Base-by-base conservation (phyloP, 1,140 invertebrate species). In the Rhizoglyphus robini region DNA sequence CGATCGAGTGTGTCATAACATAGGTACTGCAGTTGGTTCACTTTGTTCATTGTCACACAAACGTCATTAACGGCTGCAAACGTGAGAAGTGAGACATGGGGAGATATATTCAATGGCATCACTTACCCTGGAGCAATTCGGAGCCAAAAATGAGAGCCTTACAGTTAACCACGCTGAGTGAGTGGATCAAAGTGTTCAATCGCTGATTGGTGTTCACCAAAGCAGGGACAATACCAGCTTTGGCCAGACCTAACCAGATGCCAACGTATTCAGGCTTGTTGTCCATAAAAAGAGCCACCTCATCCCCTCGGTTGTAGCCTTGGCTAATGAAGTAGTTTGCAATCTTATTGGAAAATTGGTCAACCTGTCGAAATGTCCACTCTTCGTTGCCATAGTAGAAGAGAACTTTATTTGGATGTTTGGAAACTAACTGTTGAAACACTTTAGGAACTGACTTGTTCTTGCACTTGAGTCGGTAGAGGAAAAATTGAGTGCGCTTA, bases 201-300 rank as follows among this genome's bases (percentile, higher is more conserved):
- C 70, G 46, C 31, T 72, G 66, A 67, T 75, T 73, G 15, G 69
- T 68, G 61, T 75, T 75, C 41, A 75, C 69, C 36, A 75, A 68
- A 31, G 74, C 74, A 8, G 74, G 67, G 31, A 75, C 68, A 4
- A 74, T 61, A 29, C 74, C 74, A 25, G 74, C 73, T 59, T 73
- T 72, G 29, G 71, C 69, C 3, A 96, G 74, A 0, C 90, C 92
- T 0, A 96, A 75, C 90, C 91, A 96, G 20, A 88, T 79, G 69
- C 83, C 84, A 2, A 89, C 79, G 73, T 87, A 93, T 74, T 94
- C 88, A 0, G 85, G 84, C 38, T 85, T 78, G 75, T 80, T 86
- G 69, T 92, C 89, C 84, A 96, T 85, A 36, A 90, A 81, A 3
- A 98, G 70, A 0, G 88, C 88, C 15, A 96, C 81, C 8, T 84